Percentiles rank a stretch among this genome's conserved stretches.
These are phyloP conservation scores for Simalia tracyae DNA, from an alignment of 2,797 vertebrate species.

Conservation along the genomic window DNA sequence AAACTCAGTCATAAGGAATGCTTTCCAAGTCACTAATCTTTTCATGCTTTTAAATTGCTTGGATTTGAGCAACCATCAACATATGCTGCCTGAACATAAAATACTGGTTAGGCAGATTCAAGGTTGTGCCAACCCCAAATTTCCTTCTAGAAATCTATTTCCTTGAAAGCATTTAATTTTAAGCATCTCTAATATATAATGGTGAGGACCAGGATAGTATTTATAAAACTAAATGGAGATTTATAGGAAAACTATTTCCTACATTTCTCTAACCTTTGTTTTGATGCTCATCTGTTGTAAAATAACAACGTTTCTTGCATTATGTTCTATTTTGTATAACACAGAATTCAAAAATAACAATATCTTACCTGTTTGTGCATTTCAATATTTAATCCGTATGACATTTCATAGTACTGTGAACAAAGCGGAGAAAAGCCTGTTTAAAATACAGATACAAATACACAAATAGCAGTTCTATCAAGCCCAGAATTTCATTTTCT, in stretches of 20 bases:
- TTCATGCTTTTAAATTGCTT: slow-evolving; percentile 69
- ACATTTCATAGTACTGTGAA: slow-evolving; percentile 96
- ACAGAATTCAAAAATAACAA: slow-evolving; percentile 26
- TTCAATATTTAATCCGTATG: slow-evolving; percentile 97
- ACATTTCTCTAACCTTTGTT: not conserved
- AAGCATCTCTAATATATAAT: slow-evolving; percentile 21
- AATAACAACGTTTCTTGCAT: not conserved
- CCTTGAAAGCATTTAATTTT: slow-evolving; percentile 43
- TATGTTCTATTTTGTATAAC: not conserved
- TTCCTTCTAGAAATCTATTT: slow-evolving; percentile 40
- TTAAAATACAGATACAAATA: slow-evolving; percentile 20
- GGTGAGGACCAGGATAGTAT: not conserved
- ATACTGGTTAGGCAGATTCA: slow-evolving; percentile 39
- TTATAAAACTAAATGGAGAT: not conserved
- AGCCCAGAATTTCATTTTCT: not conserved
- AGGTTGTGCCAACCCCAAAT: slow-evolving; percentile 38
- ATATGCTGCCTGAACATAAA: slow-evolving; percentile 44
- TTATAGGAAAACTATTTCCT: not conserved
- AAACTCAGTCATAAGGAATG: slow-evolving; percentile 76
- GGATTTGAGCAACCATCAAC: slow-evolving; percentile 61
- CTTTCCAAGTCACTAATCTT: slow-evolving; percentile 77
- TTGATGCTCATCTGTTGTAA: not conserved
- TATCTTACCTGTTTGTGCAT: slow-evolving; percentile 93
- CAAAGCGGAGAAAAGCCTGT: slow-evolving; percentile 55
- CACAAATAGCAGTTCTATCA: not conserved